Conservation (phyloP, 2,797 vertebrate species). For the Danio albolineatus region DNA sequence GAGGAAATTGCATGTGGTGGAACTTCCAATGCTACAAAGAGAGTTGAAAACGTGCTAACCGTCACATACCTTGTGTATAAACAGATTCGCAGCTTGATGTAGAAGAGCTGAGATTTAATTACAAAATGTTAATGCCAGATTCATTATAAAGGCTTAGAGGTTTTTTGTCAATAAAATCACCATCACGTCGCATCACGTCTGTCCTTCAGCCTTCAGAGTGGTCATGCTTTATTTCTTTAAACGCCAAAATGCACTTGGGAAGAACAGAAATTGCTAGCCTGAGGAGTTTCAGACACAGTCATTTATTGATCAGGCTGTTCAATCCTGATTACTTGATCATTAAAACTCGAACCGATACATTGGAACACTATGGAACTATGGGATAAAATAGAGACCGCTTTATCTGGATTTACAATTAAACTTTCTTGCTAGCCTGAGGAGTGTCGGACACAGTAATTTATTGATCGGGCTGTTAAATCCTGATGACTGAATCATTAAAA, state of each 20-base stretch:
- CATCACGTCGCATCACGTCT: not conserved
- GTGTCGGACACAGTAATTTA: not conserved
- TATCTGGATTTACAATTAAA: too few relatives aligned
- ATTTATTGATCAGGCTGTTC: not conserved
- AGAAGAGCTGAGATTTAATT: not conserved
- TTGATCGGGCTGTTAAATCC: not conserved
- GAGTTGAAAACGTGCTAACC: not conserved
- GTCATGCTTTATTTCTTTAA: constrained; percentile 7
- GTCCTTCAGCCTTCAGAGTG: not conserved
- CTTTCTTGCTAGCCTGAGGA: not conserved
- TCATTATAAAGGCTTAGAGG: constrained; percentile 18
- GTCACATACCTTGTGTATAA: not conserved
- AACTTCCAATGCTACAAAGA: not conserved
- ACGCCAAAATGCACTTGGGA: not conserved
- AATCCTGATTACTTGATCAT: not conserved
- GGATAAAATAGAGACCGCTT: too few relatives aligned
- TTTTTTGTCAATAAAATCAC: constrained; percentile 1
- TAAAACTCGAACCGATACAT: not conserved
- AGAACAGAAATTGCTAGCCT: not conserved
- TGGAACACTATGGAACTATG: too few relatives aligned
- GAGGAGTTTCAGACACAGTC: not conserved
- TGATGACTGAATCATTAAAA: not conserved
- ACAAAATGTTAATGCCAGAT: constrained; percentile 11
- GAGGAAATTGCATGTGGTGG: constrained; percentile 28
- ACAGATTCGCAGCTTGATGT: not conserved